Base-by-base conservation (phyloP, 1,140 invertebrate species). In the Papilio xuthus region DNA sequence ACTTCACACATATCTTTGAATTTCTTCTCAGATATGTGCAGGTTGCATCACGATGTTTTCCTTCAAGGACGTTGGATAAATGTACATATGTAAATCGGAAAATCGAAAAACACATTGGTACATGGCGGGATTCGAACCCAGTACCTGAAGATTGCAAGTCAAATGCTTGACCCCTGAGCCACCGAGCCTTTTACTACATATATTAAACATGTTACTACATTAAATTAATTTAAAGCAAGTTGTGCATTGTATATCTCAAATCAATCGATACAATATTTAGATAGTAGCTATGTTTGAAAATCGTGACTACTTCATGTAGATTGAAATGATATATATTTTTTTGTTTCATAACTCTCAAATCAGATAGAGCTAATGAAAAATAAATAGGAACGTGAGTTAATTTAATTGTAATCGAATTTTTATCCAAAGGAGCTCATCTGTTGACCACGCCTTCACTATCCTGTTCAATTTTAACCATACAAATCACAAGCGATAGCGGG, bases 381-480 rank as follows among this genome's bases (percentile, higher is more conserved):
- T 90, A 93, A 93, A 92, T 91, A 93, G 80, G 78, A 85, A 80
- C 85, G 78, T 47, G 32, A 86, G 85, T 89, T 90, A 93, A 92
- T 91, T 93, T 90, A 91, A 92, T 91, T 91, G 87, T 91, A 91
- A 92, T 93, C 87, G 89, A 92, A 91, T 91, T 93, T 90, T 92
- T 91, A 92, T 92, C 89, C 90, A 83, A 79, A 83, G 81, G 85
- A 82, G 85, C 88, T 88, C 90, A 91, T 91, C 89, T 88, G 83
- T 78, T 74, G 78, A 83, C 79, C 82, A 85, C 91, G 90, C 90
- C 91, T 88, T 81, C 82, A 82, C 81, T 83, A 87, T 89, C 86
- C 73, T 84, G 83, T 81, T 80, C 81, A 85, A 81, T 82, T 73
- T 37, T 53, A 20, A 2, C 77, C 80, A 69, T 50, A 1, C 70